phyloP scores from a whole-genome alignment of 2,113 vertebrate genomes.

The Pelusios castaneus region DNA sequence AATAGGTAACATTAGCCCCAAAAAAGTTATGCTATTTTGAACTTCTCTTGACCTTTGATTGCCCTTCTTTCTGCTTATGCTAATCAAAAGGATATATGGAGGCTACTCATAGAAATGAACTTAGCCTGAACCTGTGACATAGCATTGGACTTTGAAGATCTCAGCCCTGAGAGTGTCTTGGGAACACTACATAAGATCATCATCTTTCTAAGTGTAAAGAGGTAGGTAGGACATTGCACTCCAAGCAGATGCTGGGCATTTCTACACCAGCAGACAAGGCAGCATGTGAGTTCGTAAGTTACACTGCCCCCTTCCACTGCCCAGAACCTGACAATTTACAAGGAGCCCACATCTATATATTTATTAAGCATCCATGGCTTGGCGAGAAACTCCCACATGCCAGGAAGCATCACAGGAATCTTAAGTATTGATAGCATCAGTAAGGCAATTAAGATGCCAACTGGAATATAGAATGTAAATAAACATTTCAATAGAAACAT shows the following conservation, averaged over 20 bases:
- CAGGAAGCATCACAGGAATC: background rate
- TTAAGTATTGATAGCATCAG: background rate
- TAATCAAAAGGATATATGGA: conserved; percentile 62
- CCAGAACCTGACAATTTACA: background rate
- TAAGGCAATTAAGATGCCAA: background rate
- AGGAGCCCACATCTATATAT: background rate
- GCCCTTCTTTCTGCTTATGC: conserved; percentile 79
- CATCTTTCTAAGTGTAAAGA: background rate
- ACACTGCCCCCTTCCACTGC: background rate
- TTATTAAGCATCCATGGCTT: background rate
- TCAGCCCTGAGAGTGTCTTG: background rate
- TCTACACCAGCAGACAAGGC: accelerated
- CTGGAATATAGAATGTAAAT: background rate
- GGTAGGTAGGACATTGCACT: accelerated
- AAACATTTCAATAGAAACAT: background rate
- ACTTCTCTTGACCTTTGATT: conserved; percentile 87
- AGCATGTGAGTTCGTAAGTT: accelerated
- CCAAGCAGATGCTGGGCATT: accelerated
- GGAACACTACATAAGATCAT: background rate
- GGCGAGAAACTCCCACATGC: background rate
- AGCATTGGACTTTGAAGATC: conserved; percentile 82
- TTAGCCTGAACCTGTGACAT: conserved; percentile 91
- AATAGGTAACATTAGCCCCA: conserved; percentile 69
- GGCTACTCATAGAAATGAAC: conserved; percentile 85
- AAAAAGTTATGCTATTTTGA: conserved; percentile 83